Percentiles rank a stretch among this genome's conserved stretches.
phyloP scores from a whole-genome alignment of 2,797 vertebrate genomes.

The Darevskia mixta region DNA sequence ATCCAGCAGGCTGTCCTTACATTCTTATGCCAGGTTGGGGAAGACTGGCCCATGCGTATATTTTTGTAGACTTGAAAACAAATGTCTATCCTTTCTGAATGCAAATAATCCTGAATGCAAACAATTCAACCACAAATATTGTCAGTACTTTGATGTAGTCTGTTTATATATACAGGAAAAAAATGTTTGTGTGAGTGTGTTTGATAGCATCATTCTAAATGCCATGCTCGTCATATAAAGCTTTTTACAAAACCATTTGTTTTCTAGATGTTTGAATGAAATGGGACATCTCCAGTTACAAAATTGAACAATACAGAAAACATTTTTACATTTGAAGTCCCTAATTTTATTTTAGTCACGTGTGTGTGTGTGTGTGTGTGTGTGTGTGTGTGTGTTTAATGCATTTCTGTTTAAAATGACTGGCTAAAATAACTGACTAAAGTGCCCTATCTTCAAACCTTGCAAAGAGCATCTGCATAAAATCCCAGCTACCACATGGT shows the following conservation, averaged over 20 bases:
- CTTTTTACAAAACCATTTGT: not conserved
- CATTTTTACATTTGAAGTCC: not conserved
- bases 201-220: no score
- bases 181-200: not conserved
- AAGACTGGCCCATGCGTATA: no score
- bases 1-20: no score
- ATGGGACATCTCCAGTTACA: not conserved
- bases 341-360: not conserved
- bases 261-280: not conserved
- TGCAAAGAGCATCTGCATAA: slow-evolving; percentile 39
- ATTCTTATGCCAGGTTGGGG: no score
- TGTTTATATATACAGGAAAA: not conserved
- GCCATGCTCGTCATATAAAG: not conserved
- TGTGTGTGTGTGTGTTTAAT: not conserved
- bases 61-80: not conserved
- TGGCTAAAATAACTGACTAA: not conserved
- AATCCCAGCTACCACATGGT: slow-evolving; percentile 67
- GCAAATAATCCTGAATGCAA: not conserved
- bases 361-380: no score
- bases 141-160: not conserved
- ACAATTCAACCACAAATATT: not conserved
- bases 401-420: not conserved
- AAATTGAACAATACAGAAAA: not conserved
- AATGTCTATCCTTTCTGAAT: not conserved
- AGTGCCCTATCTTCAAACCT: slow-evolving; percentile 39